Evolutionary conservation across 2,888 invertebrate species (phyloP), one percentile per base, ranked within the genome.

Genomic region (Pharmacophagus antenor): DNA sequence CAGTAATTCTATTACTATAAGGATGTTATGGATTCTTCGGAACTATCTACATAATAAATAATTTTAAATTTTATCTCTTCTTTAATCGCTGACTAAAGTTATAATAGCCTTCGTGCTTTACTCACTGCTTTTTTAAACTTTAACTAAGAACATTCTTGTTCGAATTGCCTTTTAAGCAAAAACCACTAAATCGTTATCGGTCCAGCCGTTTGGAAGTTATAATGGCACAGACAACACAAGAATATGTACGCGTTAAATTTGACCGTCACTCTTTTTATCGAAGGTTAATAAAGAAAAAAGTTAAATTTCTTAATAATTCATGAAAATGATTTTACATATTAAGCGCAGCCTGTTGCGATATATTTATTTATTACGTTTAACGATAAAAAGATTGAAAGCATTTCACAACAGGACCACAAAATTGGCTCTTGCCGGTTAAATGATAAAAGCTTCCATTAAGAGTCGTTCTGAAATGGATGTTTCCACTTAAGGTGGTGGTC

Each of bases 401-500:
- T 54, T 59, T 59, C 59, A 54, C 59, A 49, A 49, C 56, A 60
- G 41, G 50, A 56, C 56, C 56, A 51, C 60, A 51, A 51, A 55
- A 60, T 60, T 60, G 56, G 51, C 50, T 56, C n/a, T 46, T 50
- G 55, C 46, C 47, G 51, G 56, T 56, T 60, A 60, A 60, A 56
- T 60, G 50, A 50, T 60, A 60, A 60, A 60, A 60, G 60, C 60
- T 51, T 56, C 60, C 60, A 56, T 60, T 60, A 60, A 55, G 51
- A 56, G 60, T 55, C 55, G 37, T 51, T 56, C 56, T 37, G 51
- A 60, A 60, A 60, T 60, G 60, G 50, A 51, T 41, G 60, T 60
- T 60, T 51, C 56, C 60, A 60, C 60, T 60, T 55, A 60, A 56
- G 60, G 51, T 56, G 55, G 55, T 55, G 37, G 56, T 37, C 60